Evolutionary conservation across 2,113 vertebrate genomes (phyloP).

Genomic region (Coreoperca whiteheadi): DNA sequence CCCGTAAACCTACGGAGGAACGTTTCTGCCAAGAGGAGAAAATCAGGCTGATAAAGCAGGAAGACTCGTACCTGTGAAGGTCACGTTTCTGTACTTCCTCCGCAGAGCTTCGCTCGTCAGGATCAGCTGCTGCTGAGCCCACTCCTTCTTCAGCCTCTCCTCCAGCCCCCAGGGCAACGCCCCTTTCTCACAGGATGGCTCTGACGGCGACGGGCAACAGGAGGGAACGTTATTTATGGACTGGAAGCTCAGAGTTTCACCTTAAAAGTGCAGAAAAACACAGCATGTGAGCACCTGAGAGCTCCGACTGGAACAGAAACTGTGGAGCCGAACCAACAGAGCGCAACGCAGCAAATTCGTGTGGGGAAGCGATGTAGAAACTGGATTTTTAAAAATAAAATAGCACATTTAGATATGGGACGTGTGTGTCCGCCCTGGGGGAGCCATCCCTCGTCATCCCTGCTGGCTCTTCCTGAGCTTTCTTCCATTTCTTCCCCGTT

Average conservation of each 20-base stretch:
- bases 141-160: slow-evolving; percentile 73
- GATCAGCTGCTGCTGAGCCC: slow-evolving; percentile 60
- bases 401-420: no score
- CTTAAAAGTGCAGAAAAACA: no score
- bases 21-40: background rate
- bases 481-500: no score
- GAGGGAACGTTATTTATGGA: background rate
- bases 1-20: background rate
- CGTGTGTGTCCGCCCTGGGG: no score
- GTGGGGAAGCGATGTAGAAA: no score
- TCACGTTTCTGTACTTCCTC: slow-evolving; percentile 56
- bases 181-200: slow-evolving; percentile 51
- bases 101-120: slow-evolving; percentile 73
- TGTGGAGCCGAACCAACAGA: no score
- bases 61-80: slow-evolving; percentile 77
- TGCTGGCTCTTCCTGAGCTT: no score
- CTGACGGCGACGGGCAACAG: slow-evolving; percentile 10
- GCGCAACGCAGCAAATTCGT: no score
- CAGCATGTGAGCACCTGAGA: no score
- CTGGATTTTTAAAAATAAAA: no score
- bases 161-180: slow-evolving; percentile 72
- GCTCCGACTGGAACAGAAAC: no score
- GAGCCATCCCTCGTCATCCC: no score
- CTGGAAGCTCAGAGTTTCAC: background rate
- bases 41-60: background rate